phyloP scores from a whole-genome alignment of 2,113 vertebrate genomes.

The Anguilla rostrata region DNA sequence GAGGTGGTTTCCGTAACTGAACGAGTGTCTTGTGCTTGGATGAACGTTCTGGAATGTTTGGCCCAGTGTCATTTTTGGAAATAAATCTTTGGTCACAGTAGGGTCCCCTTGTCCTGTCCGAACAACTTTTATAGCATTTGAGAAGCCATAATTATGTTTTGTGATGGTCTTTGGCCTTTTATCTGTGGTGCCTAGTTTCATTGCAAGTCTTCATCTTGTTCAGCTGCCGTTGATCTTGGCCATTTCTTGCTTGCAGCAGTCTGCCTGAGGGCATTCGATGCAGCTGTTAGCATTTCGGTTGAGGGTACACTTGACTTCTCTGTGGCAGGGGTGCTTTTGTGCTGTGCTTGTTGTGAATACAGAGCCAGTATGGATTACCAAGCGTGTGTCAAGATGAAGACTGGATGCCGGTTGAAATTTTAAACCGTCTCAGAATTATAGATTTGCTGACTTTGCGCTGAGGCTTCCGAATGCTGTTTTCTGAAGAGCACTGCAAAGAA shows the following conservation, averaged over 20 bases:
- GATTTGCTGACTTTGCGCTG: background rate
- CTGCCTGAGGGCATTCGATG: conserved; percentile 12
- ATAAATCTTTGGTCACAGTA: background rate
- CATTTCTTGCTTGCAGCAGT: background rate
- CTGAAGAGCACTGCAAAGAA: background rate
- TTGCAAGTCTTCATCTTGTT: background rate
- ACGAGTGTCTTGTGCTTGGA: background rate
- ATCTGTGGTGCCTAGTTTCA: background rate
- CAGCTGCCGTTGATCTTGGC: background rate
- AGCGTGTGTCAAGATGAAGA: background rate
- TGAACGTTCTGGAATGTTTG: background rate
- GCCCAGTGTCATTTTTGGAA: background rate
- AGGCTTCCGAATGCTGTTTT: background rate
- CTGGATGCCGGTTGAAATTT: background rate
- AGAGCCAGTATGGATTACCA: background rate
- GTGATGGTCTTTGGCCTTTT: background rate
- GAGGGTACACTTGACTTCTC: conserved; percentile 5
- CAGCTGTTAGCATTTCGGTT: background rate
- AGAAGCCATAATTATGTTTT: background rate
- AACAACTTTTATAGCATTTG: background rate
- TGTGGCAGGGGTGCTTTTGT: background rate
- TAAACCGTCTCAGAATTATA: background rate
- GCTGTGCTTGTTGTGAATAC: background rate
- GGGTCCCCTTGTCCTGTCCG: background rate
- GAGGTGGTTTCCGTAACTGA: background rate